Conservation (phyloP, 2,113 vertebrate species). For the Microcebus griseorufus region DNA sequence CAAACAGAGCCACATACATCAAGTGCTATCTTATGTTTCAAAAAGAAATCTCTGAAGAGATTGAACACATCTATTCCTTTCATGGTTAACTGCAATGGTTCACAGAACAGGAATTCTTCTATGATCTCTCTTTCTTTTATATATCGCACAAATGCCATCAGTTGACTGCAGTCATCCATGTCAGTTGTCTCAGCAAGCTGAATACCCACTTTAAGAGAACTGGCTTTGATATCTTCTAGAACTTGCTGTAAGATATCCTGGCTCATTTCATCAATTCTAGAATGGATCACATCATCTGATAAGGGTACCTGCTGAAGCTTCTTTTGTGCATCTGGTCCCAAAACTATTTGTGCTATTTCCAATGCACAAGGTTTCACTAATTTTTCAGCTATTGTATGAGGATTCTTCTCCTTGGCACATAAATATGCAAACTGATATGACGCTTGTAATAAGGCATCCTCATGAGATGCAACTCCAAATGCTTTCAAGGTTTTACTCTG, state of each 20-base stretch:
- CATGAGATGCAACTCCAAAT: conserved; percentile 48
- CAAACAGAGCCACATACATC: conserved; percentile 66
- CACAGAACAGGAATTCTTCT: conserved; percentile 70
- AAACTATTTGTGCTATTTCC: conserved; percentile 68
- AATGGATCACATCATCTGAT: conserved; percentile 62
- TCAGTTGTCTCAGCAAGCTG: conserved; percentile 67
- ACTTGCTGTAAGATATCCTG: conserved; percentile 69
- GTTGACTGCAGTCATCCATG: conserved; percentile 60
- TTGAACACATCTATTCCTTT: conserved; percentile 58
- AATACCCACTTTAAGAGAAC: conserved; percentile 70
- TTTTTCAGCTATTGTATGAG: conserved; percentile 69
- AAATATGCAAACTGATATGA: conserved; percentile 71
- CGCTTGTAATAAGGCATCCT: conserved; percentile 59
- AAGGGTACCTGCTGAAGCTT: conserved; percentile 67
- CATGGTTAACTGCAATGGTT: conserved; percentile 51
- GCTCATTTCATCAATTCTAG: conserved; percentile 70
- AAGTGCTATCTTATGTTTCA: conserved; percentile 55
- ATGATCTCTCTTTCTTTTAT: conserved; percentile 65
- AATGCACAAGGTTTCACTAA: conserved; percentile 65
- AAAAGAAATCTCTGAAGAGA: conserved; percentile 69
- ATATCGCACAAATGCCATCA: conserved; percentile 70
- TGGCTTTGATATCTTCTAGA: conserved; percentile 69
- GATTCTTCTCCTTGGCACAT: conserved; percentile 75
- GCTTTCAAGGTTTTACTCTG: conserved; percentile 54
- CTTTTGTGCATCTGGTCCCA: conserved; percentile 68